These are phyloP conservation scores for Dendrocopos noguchii DNA, from an alignment of 2,113 vertebrate species.

Conservation along the genomic window DNA sequence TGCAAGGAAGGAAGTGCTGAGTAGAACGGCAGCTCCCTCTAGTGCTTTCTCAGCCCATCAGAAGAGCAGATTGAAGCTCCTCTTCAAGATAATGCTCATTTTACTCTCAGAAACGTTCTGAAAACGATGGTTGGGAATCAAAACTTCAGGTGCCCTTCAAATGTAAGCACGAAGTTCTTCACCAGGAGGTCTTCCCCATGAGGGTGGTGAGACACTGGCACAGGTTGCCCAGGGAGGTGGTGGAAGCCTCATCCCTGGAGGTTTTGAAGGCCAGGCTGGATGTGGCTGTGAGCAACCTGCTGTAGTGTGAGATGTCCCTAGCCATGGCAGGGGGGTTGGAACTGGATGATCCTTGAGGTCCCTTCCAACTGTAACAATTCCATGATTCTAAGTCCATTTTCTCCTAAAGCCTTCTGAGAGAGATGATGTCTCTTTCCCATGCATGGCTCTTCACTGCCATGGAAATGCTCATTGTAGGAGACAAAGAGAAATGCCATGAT, in stretches of 20 bases:
- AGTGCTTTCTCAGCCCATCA: conserved; percentile 31
- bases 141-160: not conserved
- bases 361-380: too few species aligned
- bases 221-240: too few species aligned
- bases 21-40: conserved; percentile 80
- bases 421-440: not conserved
- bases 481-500: not conserved
- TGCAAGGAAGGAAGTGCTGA: conserved; percentile 26
- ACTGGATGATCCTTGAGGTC: too few species aligned
- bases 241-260: too few species aligned
- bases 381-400: not conserved
- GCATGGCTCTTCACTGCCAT: not conserved
- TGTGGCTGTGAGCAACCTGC: too few species aligned
- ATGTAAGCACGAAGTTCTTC: not conserved
- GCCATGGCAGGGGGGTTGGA: too few species aligned
- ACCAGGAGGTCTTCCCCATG: too few species aligned
- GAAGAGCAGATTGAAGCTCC: not conserved
- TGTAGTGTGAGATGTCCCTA: too few species aligned
- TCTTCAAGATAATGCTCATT: not conserved
- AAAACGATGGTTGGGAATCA: not conserved
- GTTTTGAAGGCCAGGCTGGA: too few species aligned
- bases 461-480: not conserved
- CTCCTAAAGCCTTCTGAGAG: not conserved
- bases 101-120: not conserved
- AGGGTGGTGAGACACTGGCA: too few species aligned